Conservation (phyloP, 2,113 vertebrate species). For the Clarias magur region DNA sequence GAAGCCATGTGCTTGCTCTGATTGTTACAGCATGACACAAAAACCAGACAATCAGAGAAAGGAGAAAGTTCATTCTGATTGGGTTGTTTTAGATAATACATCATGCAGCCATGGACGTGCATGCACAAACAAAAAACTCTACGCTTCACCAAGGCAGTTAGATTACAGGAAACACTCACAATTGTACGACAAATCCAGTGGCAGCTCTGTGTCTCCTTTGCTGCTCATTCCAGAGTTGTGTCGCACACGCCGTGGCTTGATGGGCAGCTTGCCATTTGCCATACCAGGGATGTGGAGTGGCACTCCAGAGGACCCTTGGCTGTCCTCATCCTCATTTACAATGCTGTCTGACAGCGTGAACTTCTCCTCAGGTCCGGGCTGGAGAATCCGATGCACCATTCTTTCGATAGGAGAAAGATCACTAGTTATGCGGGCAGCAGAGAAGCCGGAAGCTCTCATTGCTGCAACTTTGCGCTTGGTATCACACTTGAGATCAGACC, state of each 20-base stretch:
- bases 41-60: too few relatives aligned
- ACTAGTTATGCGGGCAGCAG: slow-evolving; percentile 59
- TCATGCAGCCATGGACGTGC: too few relatives aligned
- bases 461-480: slow-evolving; percentile 76
- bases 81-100: too few relatives aligned
- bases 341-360: background rate
- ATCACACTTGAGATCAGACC: slow-evolving; percentile 79
- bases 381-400: slow-evolving; percentile 76
- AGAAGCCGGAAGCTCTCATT: slow-evolving; percentile 67
- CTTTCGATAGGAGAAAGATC: slow-evolving; percentile 75
- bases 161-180: slow-evolving; percentile 33
- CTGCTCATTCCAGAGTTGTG: slow-evolving; percentile 1
- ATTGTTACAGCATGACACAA: too few relatives aligned
- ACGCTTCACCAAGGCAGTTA: background rate
- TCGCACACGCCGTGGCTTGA: background rate
- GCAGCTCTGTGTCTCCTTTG: slow-evolving; percentile 22
- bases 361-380: slow-evolving; percentile 49
- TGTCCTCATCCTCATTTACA: slow-evolving; percentile 42
- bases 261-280: slow-evolving; percentile 20
- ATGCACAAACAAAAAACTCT: too few relatives aligned
- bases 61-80: too few relatives aligned
- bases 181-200: slow-evolving; percentile 7
- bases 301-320: slow-evolving; percentile 5
- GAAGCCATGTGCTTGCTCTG: too few relatives aligned
- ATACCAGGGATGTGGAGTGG: background rate